Base-by-base conservation (phyloP, 2,797 vertebrate species). In the Phylloscopus collybita region DNA sequence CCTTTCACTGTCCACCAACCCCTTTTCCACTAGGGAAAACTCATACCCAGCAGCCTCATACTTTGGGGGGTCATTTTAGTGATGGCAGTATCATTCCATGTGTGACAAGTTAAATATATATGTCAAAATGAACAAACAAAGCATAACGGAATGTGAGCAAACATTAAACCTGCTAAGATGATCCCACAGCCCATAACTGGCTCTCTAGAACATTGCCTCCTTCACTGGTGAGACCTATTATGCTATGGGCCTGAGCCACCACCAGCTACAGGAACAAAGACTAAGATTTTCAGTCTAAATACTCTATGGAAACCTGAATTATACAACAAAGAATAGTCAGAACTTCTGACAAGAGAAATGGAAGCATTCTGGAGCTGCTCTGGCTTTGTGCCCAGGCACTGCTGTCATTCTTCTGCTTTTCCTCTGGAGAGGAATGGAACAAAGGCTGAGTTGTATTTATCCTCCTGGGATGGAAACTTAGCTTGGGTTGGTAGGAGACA, bases 261-360 rank as follows among this genome's bases (percentile, higher is more conserved):
- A 86, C 29, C 30, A 93, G 51, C 18, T 17, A 70, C 34, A 80
- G 38, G 42, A 90, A 59, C 15, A 88, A 86, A 62, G n/a, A 61
- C 54, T 34, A 71, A 51, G 17, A 80, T 61, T 56, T 94, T 84
- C 40, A 19, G 32, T 34, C 27, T 88, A 76, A 95, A 91, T 69
- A 36, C n/a, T 67, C 71, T 53, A 59, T 80, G 66, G 81, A 92
- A 90, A 83, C 45, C 81, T 66, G 59, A 91, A 80, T 83, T 83
- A 81, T 45, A 75, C 38, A 83, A 71, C 69, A 73, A 83, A 88
- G 51, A 88, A 81, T 19, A 81, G 59, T 34, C 54, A 94, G 49
- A 34, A 49, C 59, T 91, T 92, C 50, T 60, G 54, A 84, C 51
- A 72, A 80, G 59, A 85, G 57, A 71, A 94, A 62, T 38, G 20